phyloP scores from a whole-genome alignment of 1,140 invertebrate genomes.

The Globodera ellingtonae region DNA sequence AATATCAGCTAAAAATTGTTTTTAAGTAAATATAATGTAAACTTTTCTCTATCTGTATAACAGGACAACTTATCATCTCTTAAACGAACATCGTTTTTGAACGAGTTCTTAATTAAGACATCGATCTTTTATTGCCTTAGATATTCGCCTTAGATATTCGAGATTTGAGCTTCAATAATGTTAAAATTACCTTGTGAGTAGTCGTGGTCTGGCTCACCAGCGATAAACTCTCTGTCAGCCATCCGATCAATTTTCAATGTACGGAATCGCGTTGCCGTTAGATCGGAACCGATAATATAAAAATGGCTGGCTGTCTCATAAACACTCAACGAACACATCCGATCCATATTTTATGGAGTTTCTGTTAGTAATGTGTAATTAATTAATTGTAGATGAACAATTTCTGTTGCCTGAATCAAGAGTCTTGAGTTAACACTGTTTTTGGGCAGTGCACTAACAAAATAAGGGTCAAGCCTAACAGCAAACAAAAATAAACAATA shows the following conservation, averaged over 20 bases:
- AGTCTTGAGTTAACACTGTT: no score
- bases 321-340: conserved; percentile 39
- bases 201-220: conserved; percentile 57
- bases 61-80: no score
- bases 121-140: no score
- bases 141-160: no score
- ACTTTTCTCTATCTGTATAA: no score
- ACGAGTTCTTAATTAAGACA: not conserved
- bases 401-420: no score
- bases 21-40: not conserved
- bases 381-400: no score
- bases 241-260: conserved; percentile 62
- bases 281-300: conserved; percentile 61
- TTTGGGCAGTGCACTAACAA: no score
- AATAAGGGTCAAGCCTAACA: no score
- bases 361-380: not conserved
- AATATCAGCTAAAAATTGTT: conserved; percentile 44
- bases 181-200: conserved; percentile 46
- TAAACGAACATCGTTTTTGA: no score
- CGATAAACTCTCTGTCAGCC: conserved; percentile 50
- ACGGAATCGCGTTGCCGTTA: conserved; percentile 48
- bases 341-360: not conserved
- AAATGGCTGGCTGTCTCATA: conserved; percentile 62
- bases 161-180: no score
- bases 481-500: no score